These are phyloP conservation scores for Lepilemur septentrionalis DNA, from an alignment of 2,797 vertebrate genomes.

Conservation along the genomic window DNA sequence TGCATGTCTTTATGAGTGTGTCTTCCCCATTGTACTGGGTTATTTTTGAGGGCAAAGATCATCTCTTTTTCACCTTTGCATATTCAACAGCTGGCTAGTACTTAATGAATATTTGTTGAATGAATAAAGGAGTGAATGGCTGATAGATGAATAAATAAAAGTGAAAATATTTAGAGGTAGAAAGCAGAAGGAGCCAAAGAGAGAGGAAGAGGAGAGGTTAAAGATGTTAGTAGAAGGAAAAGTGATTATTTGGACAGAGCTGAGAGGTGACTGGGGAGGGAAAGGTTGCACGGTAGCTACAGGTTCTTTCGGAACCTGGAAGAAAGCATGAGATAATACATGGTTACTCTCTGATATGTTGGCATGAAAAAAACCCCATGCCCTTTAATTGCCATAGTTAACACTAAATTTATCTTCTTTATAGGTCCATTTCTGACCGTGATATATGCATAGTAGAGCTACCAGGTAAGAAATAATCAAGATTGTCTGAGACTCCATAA, in stretches of 20 bases:
- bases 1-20: not conserved
- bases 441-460: not conserved
- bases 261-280: not conserved
- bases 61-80: not conserved
- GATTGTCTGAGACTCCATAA: slow-evolving; percentile 24
- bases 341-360: not conserved
- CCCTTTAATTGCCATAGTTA: slow-evolving; percentile 5
- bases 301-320: not conserved
- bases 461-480: slow-evolving; percentile 32
- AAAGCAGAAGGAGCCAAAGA: not conserved
- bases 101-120: slow-evolving; percentile 4
- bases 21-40: not conserved
- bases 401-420: slow-evolving; percentile 25
- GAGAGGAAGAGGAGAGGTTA: not conserved
- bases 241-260: not conserved
- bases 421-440: slow-evolving; percentile 15
- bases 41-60: not conserved
- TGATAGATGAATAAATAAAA: not conserved
- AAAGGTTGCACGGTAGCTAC: not conserved
- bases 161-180: not conserved
- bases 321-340: not conserved
- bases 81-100: not conserved
- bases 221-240: not conserved
- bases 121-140: not conserved
- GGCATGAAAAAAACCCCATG: not conserved